Evolutionary conservation across 2,113 vertebrate genomes (phyloP), one percentile per base, ranked within the genome.

Genomic region (Terrapene triunguis): DNA sequence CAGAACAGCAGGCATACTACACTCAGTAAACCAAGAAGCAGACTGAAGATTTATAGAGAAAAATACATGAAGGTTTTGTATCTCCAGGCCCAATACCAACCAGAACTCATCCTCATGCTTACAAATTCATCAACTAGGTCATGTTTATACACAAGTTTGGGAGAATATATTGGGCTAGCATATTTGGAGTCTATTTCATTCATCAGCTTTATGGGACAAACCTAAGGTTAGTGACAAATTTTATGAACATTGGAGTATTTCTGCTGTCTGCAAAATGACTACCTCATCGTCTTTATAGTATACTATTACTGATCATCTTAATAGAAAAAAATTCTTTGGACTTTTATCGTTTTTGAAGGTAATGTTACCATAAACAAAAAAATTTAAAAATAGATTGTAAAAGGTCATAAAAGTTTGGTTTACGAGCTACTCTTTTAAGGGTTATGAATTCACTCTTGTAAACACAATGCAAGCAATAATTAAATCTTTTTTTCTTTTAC

Each of bases 391-490:
- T 1, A 14, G 54, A 89, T 80, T 82, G 82, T 14, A 92, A 95
- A 78, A 32, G 1, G 3, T 53, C 25, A 81, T 78, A 84, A 72
- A 72, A 76, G 10, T 47, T 29, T 88, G 51, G 42, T 93, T 94
- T 83, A 80, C 80, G 8, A 81, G 54, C 35, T 16, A 72, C 5
- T 82, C 80, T 89, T 92, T 76, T 54, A 78, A 89, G 35, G 12
- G 21, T 44, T 91, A 10, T 81, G 59, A 29, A 89, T 94, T 92
- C 76, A 82, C 65, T 86, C 87, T 84, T 62, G 89, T 82, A 83
- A 97, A 92, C 44, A 89, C 55, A 96, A 91, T 1, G 3, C 54
- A 96, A 90, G 65, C 82, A 79, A 94, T 88, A 93, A 91, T 93
- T 91, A 84, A 38, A 89, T 80, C 65, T 92, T 89, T 84, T 87